Percentiles rank a stretch among this genome's conserved stretches.
Evolutionary conservation across 2,113 vertebrate genomes (phyloP).

Genomic region (Nerophis ophidion): DNA sequence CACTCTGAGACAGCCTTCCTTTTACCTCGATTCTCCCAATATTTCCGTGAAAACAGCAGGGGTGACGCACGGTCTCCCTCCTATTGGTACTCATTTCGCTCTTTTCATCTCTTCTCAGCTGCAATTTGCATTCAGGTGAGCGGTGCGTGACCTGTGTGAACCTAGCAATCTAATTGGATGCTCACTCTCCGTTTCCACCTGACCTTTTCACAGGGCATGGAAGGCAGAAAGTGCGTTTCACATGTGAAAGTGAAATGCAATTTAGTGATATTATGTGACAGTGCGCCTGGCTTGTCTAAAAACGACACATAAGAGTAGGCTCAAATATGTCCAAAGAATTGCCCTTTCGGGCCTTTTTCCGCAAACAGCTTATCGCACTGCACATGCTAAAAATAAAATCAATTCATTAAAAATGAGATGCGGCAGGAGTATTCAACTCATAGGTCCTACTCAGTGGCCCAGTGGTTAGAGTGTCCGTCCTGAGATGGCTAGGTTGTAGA

Average conservation of each 20-base stretch:
- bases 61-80: neutral
- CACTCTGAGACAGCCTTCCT: neutral
- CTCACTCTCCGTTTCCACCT: neutral
- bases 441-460: no score
- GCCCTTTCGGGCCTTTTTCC: no score
- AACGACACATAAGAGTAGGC: neutral
- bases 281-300: conserved; percentile 2
- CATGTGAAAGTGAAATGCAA: conserved; percentile 6
- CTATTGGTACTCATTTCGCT: neutral
- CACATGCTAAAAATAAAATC: no score
- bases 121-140: conserved; percentile 19
- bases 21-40: neutral
- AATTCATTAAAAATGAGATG: no score
- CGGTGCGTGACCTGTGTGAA: conserved; percentile 10
- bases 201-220: conserved; percentile 1
- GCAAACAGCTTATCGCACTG: no score
- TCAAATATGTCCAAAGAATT: neutral
- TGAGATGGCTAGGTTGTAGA: no score
- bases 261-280: conserved; percentile 12
- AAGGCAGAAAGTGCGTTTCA: conserved; percentile 12
- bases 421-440: no score
- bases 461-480: no score
- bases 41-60: conserved; percentile 1
- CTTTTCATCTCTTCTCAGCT: conserved; percentile 23
- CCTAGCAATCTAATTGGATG: conserved; percentile 2